Base-by-base conservation (phyloP, 2,113 vertebrate species). In the Ptilorrhoa leucosticta region DNA sequence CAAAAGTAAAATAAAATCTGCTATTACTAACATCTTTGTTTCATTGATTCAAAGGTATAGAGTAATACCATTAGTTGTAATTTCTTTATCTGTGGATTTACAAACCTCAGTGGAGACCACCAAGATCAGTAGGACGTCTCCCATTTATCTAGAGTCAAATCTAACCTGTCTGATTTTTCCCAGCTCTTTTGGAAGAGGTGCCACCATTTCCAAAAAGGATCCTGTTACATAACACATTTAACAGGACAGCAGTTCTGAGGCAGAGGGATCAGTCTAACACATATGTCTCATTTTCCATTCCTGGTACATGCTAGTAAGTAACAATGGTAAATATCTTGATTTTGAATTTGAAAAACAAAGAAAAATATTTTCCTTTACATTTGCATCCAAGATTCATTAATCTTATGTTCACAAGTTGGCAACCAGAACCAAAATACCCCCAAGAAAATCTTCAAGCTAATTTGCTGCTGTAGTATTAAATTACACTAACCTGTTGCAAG, bases 401-500 rank as follows among this genome's bases (percentile, higher is more conserved):
- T 33, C 66, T 45, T 35, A 53, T 0, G 1, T 44, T 76, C 27
- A 23, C 15, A 70, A 40, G 9, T 31, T 78, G n/a, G 50, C 13
- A 61, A 22, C 27, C 68, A 53, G 37, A 45, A 66, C 18, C 44
- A 68, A 51, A 86, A 70, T 3, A 48, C 7, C 16, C 23, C n/a
- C 21, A 51, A 10, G 13, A 87, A 68, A 57, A 37, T 26, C 16
- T 23, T 53, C 24, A 40, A 51, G 40, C 31, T 48, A 7, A 47
- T 71, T 79, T 82, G 42, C 45, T 82, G 21, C 28, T 73, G 40
- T 18, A 54, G 10, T 9, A 68, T 31, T 54, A 48, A 20, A n/a
- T 70, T 28, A 27, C 50, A 78, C 91, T 95, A 86, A 99, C 99
- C 98, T 99, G 99, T 31, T 99, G 99, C 60, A 99, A 95, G 87